Percentiles rank a stretch among this genome's conserved stretches.
Conservation (phyloP, 2,113 vertebrate species). For the Tonatia bakeri region DNA sequence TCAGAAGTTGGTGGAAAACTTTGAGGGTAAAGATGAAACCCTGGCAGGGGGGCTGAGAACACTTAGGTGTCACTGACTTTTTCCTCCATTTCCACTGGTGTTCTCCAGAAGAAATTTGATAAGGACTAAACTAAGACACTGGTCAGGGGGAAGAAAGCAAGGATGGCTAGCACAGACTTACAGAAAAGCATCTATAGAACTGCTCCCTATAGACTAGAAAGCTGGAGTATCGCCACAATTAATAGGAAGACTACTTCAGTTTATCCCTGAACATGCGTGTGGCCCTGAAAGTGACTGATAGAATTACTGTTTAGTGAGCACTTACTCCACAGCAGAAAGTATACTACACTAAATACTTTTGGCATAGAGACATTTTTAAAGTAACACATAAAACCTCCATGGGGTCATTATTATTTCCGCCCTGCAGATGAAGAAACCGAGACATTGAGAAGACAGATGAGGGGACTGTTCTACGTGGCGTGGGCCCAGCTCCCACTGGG, state of each 20-base stretch:
- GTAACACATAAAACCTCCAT: background rate
- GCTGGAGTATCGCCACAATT: background rate
- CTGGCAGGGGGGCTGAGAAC: background rate
- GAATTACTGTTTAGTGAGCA: background rate
- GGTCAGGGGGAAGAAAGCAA: background rate
- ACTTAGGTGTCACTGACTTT: background rate
- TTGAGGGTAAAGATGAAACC: background rate
- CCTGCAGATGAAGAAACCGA: background rate
- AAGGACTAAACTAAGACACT: background rate
- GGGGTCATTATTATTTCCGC: background rate
- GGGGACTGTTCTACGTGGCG: too few species aligned
- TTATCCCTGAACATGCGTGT: background rate
- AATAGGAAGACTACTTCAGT: background rate
- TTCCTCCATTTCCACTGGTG: background rate
- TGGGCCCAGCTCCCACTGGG: too few species aligned
- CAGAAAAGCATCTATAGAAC: background rate
- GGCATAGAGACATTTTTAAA: background rate
- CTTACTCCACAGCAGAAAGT: background rate
- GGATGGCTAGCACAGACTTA: background rate
- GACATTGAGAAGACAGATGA: background rate
- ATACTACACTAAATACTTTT: too few species aligned
- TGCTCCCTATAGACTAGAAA: background rate
- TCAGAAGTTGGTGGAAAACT: background rate
- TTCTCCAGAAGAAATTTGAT: background rate
- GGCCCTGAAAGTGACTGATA: background rate